These are phyloP conservation scores for Erebia palarica DNA, from an alignment of 2,888 invertebrate species.

Conservation along the genomic window DNA sequence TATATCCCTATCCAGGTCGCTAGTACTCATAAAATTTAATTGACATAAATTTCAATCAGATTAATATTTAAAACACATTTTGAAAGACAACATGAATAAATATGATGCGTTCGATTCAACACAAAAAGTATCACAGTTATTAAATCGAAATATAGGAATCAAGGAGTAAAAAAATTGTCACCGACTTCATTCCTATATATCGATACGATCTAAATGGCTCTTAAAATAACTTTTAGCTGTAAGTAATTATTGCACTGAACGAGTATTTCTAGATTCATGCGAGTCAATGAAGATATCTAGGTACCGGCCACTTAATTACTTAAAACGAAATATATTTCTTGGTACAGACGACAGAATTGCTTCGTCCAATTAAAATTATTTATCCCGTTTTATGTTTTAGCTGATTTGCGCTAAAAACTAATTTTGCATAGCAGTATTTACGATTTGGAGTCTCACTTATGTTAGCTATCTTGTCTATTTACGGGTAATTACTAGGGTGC, in stretches of 20 bases:
- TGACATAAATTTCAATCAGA: constrained; percentile 14
- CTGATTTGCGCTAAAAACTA: constrained; percentile 10
- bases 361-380: constrained; percentile 30
- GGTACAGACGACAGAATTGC: constrained; percentile 33
- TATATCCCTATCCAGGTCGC: constrained; percentile 1
- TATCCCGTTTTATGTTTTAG: constrained; percentile 25
- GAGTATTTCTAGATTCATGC: constrained; percentile 46
- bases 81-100: constrained; percentile 12
- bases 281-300: constrained; percentile 49
- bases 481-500: constrained; percentile 44
- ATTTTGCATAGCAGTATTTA: constrained; percentile 18
- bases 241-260: constrained; percentile 43
- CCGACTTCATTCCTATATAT: constrained; percentile 24
- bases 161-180: constrained; percentile 35
- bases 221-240: constrained; percentile 54
- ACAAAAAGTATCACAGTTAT: constrained; percentile 11
- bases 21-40: neutral
- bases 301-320: constrained; percentile 48
- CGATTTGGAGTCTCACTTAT: constrained; percentile 23
- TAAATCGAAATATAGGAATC: constrained; percentile 9
- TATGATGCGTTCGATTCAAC: neutral
- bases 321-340: constrained; percentile 47
- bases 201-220: constrained; percentile 43
- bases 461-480: constrained; percentile 41
- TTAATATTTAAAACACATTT: neutral